These are phyloP conservation scores for Noctua comes DNA, from an alignment of 2,888 invertebrate genomes.

Conservation along the genomic window DNA sequence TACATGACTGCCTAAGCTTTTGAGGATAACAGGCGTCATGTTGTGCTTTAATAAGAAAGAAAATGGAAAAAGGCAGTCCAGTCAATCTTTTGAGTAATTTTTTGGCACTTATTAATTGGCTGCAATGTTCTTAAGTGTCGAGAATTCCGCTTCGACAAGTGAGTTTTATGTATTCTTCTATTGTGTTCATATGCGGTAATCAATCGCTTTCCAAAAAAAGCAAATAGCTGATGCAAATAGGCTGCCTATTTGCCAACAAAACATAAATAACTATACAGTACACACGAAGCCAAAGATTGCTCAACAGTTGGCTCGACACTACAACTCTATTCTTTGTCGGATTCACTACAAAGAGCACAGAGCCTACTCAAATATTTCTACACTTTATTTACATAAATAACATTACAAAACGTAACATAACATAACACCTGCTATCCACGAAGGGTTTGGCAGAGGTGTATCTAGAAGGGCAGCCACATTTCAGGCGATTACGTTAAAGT, in stretches of 20 bases:
- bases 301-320: constrained; percentile 18
- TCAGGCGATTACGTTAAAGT: not conserved
- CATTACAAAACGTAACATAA: not conserved
- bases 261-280: not conserved
- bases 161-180: not conserved
- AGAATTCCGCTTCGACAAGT: not conserved
- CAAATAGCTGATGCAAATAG: too few relatives aligned
- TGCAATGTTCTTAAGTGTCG: not conserved
- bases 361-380: not conserved
- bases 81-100: not conserved
- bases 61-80: not conserved
- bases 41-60: not conserved
- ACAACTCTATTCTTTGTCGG: not conserved
- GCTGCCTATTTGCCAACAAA: not conserved
- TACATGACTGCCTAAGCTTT: not conserved
- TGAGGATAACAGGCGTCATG: not conserved
- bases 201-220: not conserved
- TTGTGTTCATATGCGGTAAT: not conserved
- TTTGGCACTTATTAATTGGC: not conserved
- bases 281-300: constrained; percentile 15
- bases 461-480: not conserved
- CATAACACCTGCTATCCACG: not conserved
- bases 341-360: not conserved
- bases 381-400: constrained; percentile 4
- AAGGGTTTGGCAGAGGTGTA: not conserved